Percentiles rank a stretch among this genome's conserved stretches.
Evolutionary conservation across 2,113 vertebrate species (phyloP).

Genomic region (Oophaga pumilio): DNA sequence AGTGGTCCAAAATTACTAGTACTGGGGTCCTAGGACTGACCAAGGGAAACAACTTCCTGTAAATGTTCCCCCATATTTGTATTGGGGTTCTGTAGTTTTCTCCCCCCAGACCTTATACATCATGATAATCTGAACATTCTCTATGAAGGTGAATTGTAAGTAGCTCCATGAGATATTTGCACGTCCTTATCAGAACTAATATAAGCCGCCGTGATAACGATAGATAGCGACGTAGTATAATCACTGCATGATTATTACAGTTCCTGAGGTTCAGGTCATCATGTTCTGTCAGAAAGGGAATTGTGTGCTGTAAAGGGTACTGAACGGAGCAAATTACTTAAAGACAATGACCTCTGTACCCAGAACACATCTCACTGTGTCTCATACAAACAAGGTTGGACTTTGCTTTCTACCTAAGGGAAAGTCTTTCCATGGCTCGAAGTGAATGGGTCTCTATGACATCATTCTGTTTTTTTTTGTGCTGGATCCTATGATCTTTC

Average conservation of each 20-base stretch:
- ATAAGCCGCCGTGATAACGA: background rate
- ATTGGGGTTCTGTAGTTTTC: background rate
- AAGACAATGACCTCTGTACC: conserved; percentile 35
- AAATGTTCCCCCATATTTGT: background rate
- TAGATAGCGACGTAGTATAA: background rate
- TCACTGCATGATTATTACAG: background rate
- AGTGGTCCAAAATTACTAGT: too few species aligned
- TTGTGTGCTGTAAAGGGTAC: background rate
- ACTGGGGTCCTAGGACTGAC: background rate
- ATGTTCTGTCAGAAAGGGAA: background rate
- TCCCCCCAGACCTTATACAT: too few species aligned
- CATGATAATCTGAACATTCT: background rate
- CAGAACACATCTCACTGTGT: conserved; percentile 34
- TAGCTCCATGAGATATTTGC: background rate
- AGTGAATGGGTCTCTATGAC: conserved; percentile 60
- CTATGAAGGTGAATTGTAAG: background rate
- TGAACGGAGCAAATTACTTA: background rate
- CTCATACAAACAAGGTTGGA: conserved; percentile 4
- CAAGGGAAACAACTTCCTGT: background rate
- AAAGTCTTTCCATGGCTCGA: conserved; percentile 34
- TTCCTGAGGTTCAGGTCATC: background rate
- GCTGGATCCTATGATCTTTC: conserved; percentile 55
- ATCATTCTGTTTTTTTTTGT: conserved; percentile 60
- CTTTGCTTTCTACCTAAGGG: conserved; percentile 37
- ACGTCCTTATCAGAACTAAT: background rate